phyloP scores from a whole-genome alignment of 2,113 vertebrate genomes.

The Sarotherodon lohbergeri region DNA sequence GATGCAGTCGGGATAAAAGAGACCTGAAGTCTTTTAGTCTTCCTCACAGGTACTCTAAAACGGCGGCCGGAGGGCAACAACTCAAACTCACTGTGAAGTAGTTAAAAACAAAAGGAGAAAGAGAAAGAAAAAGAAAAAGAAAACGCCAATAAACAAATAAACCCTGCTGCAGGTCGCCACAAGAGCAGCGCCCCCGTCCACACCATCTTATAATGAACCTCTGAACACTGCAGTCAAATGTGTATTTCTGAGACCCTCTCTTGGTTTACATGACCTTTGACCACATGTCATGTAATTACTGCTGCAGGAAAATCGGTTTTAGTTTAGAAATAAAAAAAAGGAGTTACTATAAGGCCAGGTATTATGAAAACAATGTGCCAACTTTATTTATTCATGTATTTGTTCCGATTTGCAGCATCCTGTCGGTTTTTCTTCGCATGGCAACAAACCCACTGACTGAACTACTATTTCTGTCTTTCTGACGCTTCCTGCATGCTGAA shows the following conservation, averaged over 20 bases:
- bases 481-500: background rate
- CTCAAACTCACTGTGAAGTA: too few species aligned
- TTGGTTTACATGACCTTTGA: background rate
- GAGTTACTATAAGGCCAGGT: rapidly evolving
- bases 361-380: background rate
- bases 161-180: too few species aligned
- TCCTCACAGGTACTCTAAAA: too few species aligned
- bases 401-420: background rate
- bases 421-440: background rate
- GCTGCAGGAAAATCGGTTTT: background rate
- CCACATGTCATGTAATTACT: rapidly evolving
- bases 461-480: background rate
- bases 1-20: too few species aligned
- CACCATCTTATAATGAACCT: too few species aligned
- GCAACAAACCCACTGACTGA: background rate
- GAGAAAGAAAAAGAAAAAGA: too few species aligned
- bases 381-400: background rate
- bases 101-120: too few species aligned
- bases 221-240: background rate
- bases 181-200: too few species aligned
- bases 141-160: too few species aligned
- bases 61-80: too few species aligned
- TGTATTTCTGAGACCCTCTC: background rate
- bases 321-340: background rate
- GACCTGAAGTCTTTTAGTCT: too few species aligned